Percentiles rank a stretch among this genome's conserved stretches.
Evolutionary conservation across 2,797 vertebrate species (phyloP).

Genomic region (Poeciliopsis turneri): DNA sequence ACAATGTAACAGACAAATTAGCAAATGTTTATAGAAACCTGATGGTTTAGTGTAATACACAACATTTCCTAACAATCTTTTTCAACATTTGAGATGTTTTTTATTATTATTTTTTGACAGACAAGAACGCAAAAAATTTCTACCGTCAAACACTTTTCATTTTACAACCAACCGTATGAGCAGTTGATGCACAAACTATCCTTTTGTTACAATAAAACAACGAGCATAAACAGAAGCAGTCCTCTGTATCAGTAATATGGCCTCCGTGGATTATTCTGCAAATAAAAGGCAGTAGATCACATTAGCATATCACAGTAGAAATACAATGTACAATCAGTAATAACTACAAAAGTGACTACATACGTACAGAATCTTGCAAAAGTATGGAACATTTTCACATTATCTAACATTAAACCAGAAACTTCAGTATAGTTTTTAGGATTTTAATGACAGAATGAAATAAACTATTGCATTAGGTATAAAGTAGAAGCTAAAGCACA

Average conservation of each 20-base stretch:
- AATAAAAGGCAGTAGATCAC: conserved; percentile 9
- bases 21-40: conserved; percentile 16
- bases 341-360: not conserved
- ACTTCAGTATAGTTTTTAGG: not conserved
- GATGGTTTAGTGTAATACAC: conserved; percentile 20
- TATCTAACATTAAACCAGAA: not conserved
- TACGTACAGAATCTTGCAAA: not conserved
- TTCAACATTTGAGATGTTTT: conserved; percentile 12
- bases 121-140: conserved; percentile 17
- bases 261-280: conserved; percentile 95
- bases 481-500: not conserved
- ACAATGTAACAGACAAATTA: conserved; percentile 27
- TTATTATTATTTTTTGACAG: conserved; percentile 3
- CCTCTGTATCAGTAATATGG: conserved; percentile 90
- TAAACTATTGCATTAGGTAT: not conserved
- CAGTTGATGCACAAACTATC: conserved; percentile 24
- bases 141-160: conserved; percentile 39
- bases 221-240: conserved; percentile 30
- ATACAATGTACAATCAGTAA: not conserved
- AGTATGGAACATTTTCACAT: not conserved
- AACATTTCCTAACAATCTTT: not conserved
- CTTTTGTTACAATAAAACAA: conserved; percentile 34
- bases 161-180: conserved; percentile 32
- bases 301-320: conserved; percentile 2
- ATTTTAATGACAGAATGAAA: not conserved